phyloP scores from a whole-genome alignment of 1,140 invertebrate species.

The Euschistus heros region DNA sequence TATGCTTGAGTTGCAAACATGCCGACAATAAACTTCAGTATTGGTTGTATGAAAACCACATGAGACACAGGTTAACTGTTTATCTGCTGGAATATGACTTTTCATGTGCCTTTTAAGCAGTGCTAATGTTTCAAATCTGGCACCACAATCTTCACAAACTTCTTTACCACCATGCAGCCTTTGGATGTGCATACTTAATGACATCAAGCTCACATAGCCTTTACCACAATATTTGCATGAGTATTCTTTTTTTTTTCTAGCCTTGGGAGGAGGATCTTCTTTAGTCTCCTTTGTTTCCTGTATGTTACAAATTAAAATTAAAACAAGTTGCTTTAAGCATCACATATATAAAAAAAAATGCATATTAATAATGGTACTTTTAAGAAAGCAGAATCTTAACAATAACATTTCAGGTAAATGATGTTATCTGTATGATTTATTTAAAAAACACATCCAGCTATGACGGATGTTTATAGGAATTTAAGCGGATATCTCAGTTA shows the following conservation, averaged over 20 bases:
- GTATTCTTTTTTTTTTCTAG: neutral
- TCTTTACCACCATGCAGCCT: neutral
- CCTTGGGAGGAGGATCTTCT: neutral
- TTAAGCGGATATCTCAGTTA: too few relatives aligned
- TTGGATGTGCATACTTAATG: constrained; percentile 9
- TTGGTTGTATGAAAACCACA: constrained; percentile 22
- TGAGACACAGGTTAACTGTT: constrained; percentile 20
- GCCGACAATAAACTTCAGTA: constrained; percentile 20
- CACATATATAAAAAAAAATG: too few relatives aligned
- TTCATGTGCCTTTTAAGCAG: constrained; percentile 9
- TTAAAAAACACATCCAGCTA: too few relatives aligned
- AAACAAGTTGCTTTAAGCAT: too few relatives aligned
- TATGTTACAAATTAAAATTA: too few relatives aligned
- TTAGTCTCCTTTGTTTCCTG: neutral
- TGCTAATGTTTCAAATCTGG: neutral
- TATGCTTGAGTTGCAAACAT: constrained; percentile 19
- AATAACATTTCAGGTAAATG: too few relatives aligned
- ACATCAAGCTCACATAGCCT: constrained; percentile 4
- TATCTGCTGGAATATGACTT: neutral
- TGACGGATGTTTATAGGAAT: too few relatives aligned
- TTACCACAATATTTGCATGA: constrained; percentile 8
- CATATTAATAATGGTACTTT: too few relatives aligned
- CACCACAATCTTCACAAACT: constrained; percentile 10
- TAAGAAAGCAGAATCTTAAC: too few relatives aligned
- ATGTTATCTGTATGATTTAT: too few relatives aligned